Percentiles rank a stretch among this genome's conserved stretches.
Conservation (phyloP, 2,888 invertebrate species). For the Phyllotreta cruciferae region DNA sequence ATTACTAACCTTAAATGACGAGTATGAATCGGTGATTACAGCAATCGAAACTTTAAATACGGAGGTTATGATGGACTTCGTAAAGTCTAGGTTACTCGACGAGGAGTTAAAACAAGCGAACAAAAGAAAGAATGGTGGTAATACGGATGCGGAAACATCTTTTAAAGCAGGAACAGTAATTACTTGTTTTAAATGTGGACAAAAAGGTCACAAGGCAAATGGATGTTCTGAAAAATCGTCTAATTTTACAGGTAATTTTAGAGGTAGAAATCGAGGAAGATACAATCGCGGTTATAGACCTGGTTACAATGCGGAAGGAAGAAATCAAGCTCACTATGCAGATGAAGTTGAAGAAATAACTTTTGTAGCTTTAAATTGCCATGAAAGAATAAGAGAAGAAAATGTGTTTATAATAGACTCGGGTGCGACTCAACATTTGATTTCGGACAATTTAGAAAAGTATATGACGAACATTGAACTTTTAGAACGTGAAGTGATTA, state of each 20-base stretch:
- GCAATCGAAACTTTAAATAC: slow-evolving; percentile 42
- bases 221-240: too few relatives aligned
- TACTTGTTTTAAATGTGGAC: too few relatives aligned
- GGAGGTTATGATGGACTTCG: slow-evolving; percentile 42
- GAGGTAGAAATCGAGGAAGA: neutral
- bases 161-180: too few relatives aligned
- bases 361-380: slow-evolving; percentile 4
- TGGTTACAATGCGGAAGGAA: neutral
- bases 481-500: neutral
- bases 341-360: neutral
- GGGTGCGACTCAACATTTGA: neutral
- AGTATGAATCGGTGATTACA: slow-evolving; percentile 43
- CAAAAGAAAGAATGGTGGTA: slow-evolving; percentile 7
- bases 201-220: slow-evolving; percentile 1
- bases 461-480: neutral
- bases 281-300: neutral
- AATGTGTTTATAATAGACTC: neutral
- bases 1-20: slow-evolving; percentile 38
- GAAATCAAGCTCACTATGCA: neutral
- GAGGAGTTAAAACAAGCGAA: slow-evolving; percentile 41
- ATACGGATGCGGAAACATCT: neutral
- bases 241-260: neutral
- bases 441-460: neutral
- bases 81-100: slow-evolving; percentile 41
- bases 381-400: neutral